Evolutionary conservation across 1,140 invertebrate genomes (phyloP), one percentile per base, ranked within the genome.

Genomic region (Vanessa atalanta): DNA sequence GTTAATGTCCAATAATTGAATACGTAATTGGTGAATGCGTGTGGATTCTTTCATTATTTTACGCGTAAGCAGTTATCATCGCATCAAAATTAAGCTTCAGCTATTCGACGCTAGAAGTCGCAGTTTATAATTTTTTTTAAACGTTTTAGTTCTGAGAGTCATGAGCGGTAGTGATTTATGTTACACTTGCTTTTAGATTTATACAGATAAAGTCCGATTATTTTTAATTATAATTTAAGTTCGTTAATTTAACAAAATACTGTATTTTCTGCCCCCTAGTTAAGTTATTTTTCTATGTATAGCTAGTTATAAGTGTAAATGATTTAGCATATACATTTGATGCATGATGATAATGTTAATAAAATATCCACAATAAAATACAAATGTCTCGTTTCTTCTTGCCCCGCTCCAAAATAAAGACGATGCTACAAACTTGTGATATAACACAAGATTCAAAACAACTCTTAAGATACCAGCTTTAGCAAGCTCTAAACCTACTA

Each of bases 271-370:
- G 87, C 90, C 88, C 90, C 84, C 81, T 93, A 91, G 89, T 90
- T 91, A 91, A 91, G 90, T 93, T 92, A 91, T 91, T 91, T 92
- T 91, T 91, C 89, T 93, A 93, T 93, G 91, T 93, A 93, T 93
- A 93, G 91, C 85, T 93, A 93, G 89, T 93, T 91, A 86, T 93
- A 93, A 90, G 89, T 93, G 91, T 93, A 93, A 90, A 93, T 91
- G 90, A 93, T 83, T 90, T 91, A 91, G 91, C 85, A 91, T 89
- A 88, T 93, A 93, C 87, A 91, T 91, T 90, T 89, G 89, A 93
- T 92, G 89, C 89, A 92, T 93, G 91, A 93, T 91, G 88, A 92
- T 92, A 92, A 91, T 91, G 91, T 93, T 93, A 93, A 91, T 91
- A 93, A 91, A 93, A 91, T 91, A 91, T 91, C 88, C 87, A 91